phyloP scores from a whole-genome alignment of 1,140 invertebrate genomes.

The Drosophila kurseongensis region DNA sequence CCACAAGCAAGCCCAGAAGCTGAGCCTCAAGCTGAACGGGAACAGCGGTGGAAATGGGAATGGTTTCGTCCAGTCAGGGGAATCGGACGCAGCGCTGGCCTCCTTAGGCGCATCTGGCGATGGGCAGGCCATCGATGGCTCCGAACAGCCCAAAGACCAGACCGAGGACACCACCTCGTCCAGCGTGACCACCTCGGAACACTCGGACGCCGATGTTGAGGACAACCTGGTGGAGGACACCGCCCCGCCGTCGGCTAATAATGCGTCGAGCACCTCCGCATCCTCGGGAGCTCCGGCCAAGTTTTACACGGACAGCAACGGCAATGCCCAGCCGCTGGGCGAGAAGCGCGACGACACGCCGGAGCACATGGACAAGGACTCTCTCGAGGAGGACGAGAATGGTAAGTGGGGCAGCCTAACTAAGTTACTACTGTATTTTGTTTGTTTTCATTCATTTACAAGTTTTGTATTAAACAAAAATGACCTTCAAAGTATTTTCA shows the following conservation, averaged over 20 bases:
- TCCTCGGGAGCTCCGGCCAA: constrained; percentile 18
- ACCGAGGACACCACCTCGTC: constrained; percentile 55
- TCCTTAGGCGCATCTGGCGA: constrained; percentile 13
- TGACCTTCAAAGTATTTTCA: neutral
- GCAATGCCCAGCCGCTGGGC: constrained; percentile 69
- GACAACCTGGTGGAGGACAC: constrained; percentile 89
- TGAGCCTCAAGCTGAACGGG: constrained; percentile 74
- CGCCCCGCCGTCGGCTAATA: constrained; percentile 42
- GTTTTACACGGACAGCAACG: constrained; percentile 75
- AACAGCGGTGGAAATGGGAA: constrained; percentile 31
- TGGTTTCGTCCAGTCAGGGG: neutral
- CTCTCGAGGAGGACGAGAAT: constrained; percentile 82
- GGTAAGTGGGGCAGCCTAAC: constrained; percentile 41
- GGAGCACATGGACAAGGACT: constrained; percentile 86
- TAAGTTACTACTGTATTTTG: too few species aligned
- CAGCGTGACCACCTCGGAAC: constrained; percentile 85
- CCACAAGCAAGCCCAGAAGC: constrained; percentile 67
- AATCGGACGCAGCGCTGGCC: neutral
- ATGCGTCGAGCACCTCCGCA: neutral
- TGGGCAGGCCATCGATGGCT: constrained; percentile 7
- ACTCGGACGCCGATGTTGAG: constrained; percentile 92
- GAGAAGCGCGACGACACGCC: constrained; percentile 86
- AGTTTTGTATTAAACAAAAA: too few species aligned
- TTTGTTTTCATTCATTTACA: too few species aligned
- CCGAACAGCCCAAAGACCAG: constrained; percentile 44